Evolutionary conservation across 2,797 vertebrate genomes (phyloP), one percentile per base, ranked within the genome.

Genomic region (Petrocephalus sullivani): DNA sequence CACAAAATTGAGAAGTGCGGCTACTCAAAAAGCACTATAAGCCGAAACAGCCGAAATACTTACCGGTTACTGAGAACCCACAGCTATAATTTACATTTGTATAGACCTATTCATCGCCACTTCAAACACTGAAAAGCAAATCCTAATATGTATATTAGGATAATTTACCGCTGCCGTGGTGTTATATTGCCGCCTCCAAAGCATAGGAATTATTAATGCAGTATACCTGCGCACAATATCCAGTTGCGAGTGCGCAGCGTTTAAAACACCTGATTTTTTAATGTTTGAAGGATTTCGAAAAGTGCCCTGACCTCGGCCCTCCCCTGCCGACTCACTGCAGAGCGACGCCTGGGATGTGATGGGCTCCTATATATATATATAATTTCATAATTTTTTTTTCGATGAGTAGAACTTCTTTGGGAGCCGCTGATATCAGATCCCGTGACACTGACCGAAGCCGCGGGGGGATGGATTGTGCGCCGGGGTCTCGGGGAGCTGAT

Each of bases 41-140:
- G 90, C 90, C 93, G 92, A 95, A 94, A 95, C 94, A 92, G 91
- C 94, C 94, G 92, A 90, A 92, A 94, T 95, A 94, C 93, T 92
- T 93, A 91, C 91, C 92, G 93, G 91, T 93, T 88, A 83, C 57
- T 61, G 88, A 83, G 93, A 94, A 92, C 93, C 94, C 93, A 94
- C 93, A 93, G 89, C 93, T 93, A 93, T 92, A 93, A 94, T 95
- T 93, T 94, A 91, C 89, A 88, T 91, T 90, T 91, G 90, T 89
- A 91, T 91, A 90, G 88, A 93, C 91, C 92, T 78, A 88, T 92
- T 93, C 92, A 91, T 93, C 92, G 91, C 93, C 94, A 94, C 94
- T 94, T 94, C 90, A 90, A 89, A 92, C 88, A 92, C 92, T 87
- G 92, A 95, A 93, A 93, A 91, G 75, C 91, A 90, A 85, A 91